phyloP scores from a whole-genome alignment of 2,888 invertebrate species.

The Meteorus cinctellus region DNA sequence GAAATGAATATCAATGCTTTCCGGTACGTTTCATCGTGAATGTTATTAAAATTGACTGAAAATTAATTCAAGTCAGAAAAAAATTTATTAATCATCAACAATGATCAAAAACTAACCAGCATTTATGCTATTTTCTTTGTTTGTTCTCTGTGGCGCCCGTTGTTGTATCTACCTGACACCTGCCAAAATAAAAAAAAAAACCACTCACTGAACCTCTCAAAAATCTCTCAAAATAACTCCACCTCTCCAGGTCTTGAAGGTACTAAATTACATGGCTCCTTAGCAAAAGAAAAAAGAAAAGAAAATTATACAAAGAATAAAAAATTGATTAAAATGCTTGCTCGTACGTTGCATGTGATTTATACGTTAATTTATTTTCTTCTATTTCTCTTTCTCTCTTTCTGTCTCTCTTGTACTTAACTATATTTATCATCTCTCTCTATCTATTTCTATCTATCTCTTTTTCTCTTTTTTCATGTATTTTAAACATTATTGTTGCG shows the following conservation, averaged over 20 bases:
- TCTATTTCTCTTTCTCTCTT: conserved; percentile 44
- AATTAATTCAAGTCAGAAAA: neutral
- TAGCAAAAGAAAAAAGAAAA: conserved; percentile 62
- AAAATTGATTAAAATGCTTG: conserved; percentile 57
- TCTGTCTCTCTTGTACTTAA: conserved; percentile 30
- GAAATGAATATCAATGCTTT: neutral
- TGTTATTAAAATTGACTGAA: neutral
- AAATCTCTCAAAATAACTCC: conserved; percentile 70
- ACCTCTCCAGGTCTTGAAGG: conserved; percentile 72
- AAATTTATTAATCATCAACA: neutral
- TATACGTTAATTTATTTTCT: conserved; percentile 45
- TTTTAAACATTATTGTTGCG: conserved; percentile 42
- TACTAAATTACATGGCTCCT: conserved; percentile 71
- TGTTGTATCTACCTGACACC: conserved; percentile 72
- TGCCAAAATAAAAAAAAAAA: conserved; percentile 66
- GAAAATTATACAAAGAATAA: conserved; percentile 22
- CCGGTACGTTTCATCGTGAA: conserved; percentile 46
- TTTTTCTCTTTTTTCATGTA: conserved; percentile 51
- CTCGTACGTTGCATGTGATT: conserved; percentile 67
- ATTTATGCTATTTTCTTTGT: conserved; percentile 71
- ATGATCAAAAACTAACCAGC: conserved; percentile 63
- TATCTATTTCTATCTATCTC: conserved; percentile 40
- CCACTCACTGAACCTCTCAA: conserved; percentile 72
- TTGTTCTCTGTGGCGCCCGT: conserved; percentile 73
- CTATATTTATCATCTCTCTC: conserved; percentile 41